Conservation (phyloP, 2,113 vertebrate species). For the Campylomormyrus tamandua region DNA sequence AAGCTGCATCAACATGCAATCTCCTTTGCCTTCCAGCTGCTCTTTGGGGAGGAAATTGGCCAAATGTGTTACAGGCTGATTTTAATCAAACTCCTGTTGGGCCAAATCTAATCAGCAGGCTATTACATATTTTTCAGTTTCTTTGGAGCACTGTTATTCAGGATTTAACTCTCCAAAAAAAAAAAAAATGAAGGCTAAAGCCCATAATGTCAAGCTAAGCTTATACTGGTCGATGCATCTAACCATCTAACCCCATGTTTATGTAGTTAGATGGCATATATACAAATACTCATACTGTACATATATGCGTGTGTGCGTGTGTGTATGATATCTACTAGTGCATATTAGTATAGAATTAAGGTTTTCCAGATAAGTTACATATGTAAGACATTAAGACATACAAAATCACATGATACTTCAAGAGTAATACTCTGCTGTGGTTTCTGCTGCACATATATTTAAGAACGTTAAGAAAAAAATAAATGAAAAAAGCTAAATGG, state of each 20-base stretch:
- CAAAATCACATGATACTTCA: neutral
- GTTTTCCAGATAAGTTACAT: constrained; percentile 1
- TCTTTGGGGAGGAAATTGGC: neutral
- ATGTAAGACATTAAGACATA: neutral
- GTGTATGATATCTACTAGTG: neutral
- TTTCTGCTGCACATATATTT: neutral
- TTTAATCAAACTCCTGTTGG: neutral
- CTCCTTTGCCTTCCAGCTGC: neutral
- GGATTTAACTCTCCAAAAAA: neutral
- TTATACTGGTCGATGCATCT: neutral
- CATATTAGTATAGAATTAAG: constrained; percentile 6
- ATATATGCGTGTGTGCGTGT: too few relatives aligned
- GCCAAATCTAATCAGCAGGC: neutral
- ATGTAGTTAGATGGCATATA: neutral
- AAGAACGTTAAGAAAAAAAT: neutral
- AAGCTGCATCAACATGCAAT: neutral
- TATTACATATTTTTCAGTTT: neutral
- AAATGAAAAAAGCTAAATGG: neutral
- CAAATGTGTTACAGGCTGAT: constrained; percentile 1
- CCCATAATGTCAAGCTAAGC: neutral
- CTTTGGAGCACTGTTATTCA: neutral
- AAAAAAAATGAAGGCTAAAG: neutral
- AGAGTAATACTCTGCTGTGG: neutral
- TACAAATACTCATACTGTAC: neutral
- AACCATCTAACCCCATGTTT: neutral